Evolutionary conservation across 2,113 vertebrate species (phyloP).

Genomic region (Carassius carassius): DNA sequence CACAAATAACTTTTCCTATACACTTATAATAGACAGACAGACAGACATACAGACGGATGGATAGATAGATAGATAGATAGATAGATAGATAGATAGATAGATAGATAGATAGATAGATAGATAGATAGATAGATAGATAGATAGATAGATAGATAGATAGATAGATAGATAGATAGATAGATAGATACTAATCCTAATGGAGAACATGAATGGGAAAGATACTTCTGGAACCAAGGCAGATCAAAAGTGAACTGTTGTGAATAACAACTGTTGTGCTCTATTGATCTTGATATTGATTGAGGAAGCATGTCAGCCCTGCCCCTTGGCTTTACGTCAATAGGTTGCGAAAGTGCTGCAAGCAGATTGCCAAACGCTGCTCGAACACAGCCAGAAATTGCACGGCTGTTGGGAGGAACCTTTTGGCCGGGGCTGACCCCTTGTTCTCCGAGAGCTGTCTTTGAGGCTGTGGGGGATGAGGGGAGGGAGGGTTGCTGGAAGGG

Average conservation of each 20-base stretch:
- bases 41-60: too few species aligned
- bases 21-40: too few species aligned
- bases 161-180: too few species aligned
- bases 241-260: background rate
- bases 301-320: constrained; percentile 76
- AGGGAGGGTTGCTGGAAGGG: constrained; percentile 84
- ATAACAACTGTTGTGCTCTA: background rate
- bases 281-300: constrained; percentile 19
- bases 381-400: constrained; percentile 61
- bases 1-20: too few species aligned
- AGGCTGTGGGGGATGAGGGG: constrained; percentile 83
- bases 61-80: too few species aligned
- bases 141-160: too few species aligned
- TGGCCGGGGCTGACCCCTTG: constrained; percentile 85
- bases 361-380: constrained; percentile 51
- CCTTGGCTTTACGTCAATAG: constrained; percentile 57
- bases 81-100: too few species aligned
- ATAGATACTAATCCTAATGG: background rate
- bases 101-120: too few species aligned
- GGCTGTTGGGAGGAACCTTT: constrained; percentile 86
- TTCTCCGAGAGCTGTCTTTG: constrained; percentile 84
- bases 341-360: constrained; percentile 35
- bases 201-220: background rate
- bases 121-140: too few species aligned
- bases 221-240: background rate